These are phyloP conservation scores for Silurus asotus DNA, from an alignment of 2,113 vertebrate species.

Conservation along the genomic window DNA sequence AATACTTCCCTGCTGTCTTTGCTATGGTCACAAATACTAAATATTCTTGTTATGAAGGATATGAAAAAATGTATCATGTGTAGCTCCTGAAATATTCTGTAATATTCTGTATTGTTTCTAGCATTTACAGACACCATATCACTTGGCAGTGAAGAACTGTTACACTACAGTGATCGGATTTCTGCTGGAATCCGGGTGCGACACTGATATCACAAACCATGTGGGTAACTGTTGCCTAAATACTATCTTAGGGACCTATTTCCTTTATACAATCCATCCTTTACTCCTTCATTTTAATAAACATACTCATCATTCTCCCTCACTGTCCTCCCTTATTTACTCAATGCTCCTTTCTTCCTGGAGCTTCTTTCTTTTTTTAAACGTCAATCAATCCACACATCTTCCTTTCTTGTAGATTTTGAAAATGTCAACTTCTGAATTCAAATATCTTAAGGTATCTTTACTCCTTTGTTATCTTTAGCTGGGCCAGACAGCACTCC, in stretches of 20 bases:
- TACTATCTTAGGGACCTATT: neutral
- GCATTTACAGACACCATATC: slow-evolving; percentile 79
- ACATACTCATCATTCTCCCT: neutral
- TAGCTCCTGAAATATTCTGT: neutral
- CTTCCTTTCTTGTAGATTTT: neutral
- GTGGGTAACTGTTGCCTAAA: slow-evolving; percentile 63
- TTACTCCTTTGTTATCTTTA: slow-evolving; percentile 55
- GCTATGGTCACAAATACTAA: neutral
- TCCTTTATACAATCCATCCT: neutral
- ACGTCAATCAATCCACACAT: too few species aligned
- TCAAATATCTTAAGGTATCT: neutral
- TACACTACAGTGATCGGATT: slow-evolving; percentile 73
- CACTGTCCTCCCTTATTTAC: neutral
- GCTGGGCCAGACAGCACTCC: slow-evolving; percentile 84
- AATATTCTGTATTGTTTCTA: slow-evolving; percentile 59
- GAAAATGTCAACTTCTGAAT: neutral
- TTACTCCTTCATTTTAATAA: neutral
- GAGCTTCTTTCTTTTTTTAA: too few species aligned
- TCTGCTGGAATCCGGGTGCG: slow-evolving; percentile 75
- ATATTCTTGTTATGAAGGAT: neutral
- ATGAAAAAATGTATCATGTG: neutral
- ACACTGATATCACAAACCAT: slow-evolving; percentile 75
- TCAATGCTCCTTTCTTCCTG: neutral
- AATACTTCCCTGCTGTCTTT: neutral
- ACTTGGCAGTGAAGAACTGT: slow-evolving; percentile 81